Conservation (phyloP, 1,140 invertebrate species). For the Latrodectus geometricus region DNA sequence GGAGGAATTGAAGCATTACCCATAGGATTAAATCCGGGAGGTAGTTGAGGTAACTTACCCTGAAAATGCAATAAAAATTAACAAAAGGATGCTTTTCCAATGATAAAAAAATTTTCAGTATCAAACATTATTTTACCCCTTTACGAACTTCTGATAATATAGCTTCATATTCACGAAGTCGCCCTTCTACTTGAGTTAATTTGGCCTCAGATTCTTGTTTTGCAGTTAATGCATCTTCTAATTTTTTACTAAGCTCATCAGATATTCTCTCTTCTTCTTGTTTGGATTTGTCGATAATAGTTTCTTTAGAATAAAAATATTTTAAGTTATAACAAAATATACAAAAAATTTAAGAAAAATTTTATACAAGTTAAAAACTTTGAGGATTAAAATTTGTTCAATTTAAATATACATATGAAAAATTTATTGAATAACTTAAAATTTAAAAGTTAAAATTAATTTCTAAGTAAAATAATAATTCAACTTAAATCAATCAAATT, state of each 20-base stretch:
- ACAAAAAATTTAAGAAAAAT: too few species aligned
- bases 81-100: not conserved
- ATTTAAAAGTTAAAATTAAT: too few species aligned
- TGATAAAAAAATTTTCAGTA: not conserved
- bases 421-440: too few species aligned
- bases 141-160: constrained; percentile 50
- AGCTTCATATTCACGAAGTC: constrained; percentile 67
- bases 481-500: too few species aligned
- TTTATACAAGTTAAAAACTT: too few species aligned
- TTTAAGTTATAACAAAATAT: not conserved
- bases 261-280: constrained; percentile 80
- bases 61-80: not conserved
- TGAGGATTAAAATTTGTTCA: too few species aligned
- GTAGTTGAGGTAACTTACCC: constrained; percentile 70
- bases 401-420: too few species aligned
- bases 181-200: constrained; percentile 80
- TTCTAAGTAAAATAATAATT: too few species aligned
- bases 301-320: constrained; percentile 62
- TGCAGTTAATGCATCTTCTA: constrained; percentile 88
- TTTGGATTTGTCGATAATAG: constrained; percentile 76
- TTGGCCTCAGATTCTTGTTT: constrained; percentile 95
- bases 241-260: constrained; percentile 81
- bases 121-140: constrained; percentile 12
- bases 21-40: constrained; percentile 67
- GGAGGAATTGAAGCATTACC: constrained; percentile 63